phyloP scores from a whole-genome alignment of 2,797 vertebrate species.

The Pipistrellus nathusii region DNA sequence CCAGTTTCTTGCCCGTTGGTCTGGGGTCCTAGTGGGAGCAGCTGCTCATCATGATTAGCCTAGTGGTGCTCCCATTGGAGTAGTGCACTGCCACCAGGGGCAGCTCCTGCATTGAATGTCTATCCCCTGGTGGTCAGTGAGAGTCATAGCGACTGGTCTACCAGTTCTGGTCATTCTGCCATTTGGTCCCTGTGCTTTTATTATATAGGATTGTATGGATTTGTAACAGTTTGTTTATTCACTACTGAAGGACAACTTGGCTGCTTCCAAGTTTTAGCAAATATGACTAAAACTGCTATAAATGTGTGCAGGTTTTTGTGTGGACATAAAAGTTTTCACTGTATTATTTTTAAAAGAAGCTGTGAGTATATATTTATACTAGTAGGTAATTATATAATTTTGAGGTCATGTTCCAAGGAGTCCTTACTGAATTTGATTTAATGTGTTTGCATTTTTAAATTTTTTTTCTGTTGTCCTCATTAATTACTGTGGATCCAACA shows the following conservation, averaged over 20 bases:
- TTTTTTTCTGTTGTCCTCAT: neutral
- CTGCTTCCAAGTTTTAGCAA: neutral
- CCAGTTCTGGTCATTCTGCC: no score
- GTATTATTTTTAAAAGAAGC: neutral
- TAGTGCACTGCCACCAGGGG: no score
- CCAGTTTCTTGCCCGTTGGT: no score
- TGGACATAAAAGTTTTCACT: neutral
- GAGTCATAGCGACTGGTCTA: no score
- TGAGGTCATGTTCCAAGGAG: neutral
- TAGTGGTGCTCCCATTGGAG: no score
- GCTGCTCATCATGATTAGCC: no score
- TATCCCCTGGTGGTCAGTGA: no score
- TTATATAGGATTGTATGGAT: neutral
- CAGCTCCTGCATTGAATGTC: no score
- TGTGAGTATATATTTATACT: neutral
- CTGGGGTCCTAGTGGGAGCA: no score
- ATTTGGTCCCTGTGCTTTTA: no score
- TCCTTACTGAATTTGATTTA: constrained; percentile 16
- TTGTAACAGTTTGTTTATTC: neutral
- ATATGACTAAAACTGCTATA: neutral
- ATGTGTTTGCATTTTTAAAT: neutral
- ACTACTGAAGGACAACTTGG: neutral
- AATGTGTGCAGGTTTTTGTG: neutral
- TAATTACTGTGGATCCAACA: neutral
- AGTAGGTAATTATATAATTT: neutral